Evolutionary conservation across 2,797 vertebrate species (phyloP).

Genomic region (Microctenopoma lineatum): DNA sequence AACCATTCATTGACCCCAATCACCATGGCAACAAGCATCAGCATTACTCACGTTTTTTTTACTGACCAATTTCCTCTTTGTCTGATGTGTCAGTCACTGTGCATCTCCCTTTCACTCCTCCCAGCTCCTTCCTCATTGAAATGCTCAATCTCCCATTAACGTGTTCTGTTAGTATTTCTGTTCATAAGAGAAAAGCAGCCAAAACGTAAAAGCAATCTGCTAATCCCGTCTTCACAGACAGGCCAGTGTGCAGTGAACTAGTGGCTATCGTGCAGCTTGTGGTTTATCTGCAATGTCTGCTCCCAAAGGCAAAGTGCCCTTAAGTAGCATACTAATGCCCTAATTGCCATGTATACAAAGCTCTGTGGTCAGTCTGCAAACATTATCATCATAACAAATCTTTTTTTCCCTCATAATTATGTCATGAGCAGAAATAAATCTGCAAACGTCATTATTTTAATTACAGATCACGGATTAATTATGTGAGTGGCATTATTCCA

Average conservation of each 20-base stretch:
- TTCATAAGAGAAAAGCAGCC: neutral
- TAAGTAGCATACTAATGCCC: slow-evolving; percentile 32
- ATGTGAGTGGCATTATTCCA: neutral
- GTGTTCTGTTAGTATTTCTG: neutral
- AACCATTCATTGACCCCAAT: slow-evolving; percentile 79
- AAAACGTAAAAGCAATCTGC: slow-evolving; percentile 5
- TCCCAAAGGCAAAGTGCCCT: slow-evolving; percentile 36
- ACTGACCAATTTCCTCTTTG: slow-evolving; percentile 78
- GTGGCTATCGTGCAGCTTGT: slow-evolving; percentile 8
- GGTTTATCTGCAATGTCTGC: slow-evolving; percentile 27
- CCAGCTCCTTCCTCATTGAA: slow-evolving; percentile 13
- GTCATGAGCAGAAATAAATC: too few relatives aligned
- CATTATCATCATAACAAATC: neutral
- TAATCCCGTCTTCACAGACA: slow-evolving; percentile 2
- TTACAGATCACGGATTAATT: too few relatives aligned
- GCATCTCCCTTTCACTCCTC: slow-evolving; percentile 16
- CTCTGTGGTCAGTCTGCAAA: slow-evolving; percentile 31
- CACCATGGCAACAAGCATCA: slow-evolving; percentile 79
- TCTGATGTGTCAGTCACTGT: slow-evolving; percentile 60
- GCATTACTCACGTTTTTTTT: slow-evolving; percentile 62
- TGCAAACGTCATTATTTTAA: neutral
- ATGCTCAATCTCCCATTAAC: neutral
- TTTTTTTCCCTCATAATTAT: neutral
- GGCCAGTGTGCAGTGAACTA: neutral
- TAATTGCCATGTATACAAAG: slow-evolving; percentile 18